Conservation (phyloP, 1,140 invertebrate genomes). For the Sitobion miscanthi region DNA sequence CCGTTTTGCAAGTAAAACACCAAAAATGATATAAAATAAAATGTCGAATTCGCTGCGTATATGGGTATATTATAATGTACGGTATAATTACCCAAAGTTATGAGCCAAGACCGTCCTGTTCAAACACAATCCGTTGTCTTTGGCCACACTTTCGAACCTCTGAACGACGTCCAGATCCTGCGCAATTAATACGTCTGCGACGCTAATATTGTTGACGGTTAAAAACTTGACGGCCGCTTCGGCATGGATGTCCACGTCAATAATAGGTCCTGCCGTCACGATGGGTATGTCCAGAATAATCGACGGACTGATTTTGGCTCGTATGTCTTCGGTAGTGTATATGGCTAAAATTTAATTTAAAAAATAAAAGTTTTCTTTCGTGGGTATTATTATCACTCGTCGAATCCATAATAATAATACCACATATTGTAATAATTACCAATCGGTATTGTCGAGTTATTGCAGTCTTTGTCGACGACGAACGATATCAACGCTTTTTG, state of each 20-base stretch:
- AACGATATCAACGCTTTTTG: constrained; percentile 59
- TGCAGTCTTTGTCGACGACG: constrained; percentile 59
- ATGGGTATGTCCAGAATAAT: constrained; percentile 24
- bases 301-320: background rate
- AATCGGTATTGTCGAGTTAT: constrained; percentile 25
- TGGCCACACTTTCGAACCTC: background rate
- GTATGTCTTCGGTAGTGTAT: constrained; percentile 29
- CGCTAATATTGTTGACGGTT: background rate
- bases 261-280: background rate
- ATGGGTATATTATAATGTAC: no score
- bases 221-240: constrained; percentile 29
- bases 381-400: background rate
- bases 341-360: constrained; percentile 2
- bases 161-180: background rate
- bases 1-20: background rate
- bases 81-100: background rate
- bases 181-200: constrained; percentile 13
- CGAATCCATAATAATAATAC: background rate
- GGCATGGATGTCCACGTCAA: background rate
- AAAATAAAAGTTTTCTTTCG: background rate
- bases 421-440: constrained; percentile 2
- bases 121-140: background rate
- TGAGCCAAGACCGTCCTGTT: constrained; percentile 20
- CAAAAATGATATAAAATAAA: background rate
- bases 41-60: background rate